Evolutionary conservation across 1,140 invertebrate species (phyloP).

Genomic region (Hyposmocoma kahamanoa): DNA sequence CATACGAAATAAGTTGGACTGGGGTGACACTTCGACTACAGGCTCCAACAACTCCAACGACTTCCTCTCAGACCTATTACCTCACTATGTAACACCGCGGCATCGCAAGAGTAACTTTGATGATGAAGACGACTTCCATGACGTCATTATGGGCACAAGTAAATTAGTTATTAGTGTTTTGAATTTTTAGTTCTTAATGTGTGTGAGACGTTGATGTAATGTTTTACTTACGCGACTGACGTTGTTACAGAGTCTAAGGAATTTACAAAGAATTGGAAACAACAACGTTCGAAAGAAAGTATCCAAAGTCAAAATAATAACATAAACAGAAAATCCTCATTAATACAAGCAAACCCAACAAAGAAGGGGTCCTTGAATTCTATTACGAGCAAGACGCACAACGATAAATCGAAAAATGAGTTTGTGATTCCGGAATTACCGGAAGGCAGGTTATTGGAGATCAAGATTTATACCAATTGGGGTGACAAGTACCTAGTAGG

Average conservation of each 20-base stretch:
- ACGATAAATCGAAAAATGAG: constrained; percentile 39
- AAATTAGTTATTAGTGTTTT: too few relatives aligned
- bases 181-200: too few relatives aligned
- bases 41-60: constrained; percentile 31
- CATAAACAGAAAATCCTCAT: constrained; percentile 11
- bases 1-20: constrained; percentile 36
- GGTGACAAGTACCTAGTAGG: constrained; percentile 89
- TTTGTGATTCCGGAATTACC: constrained; percentile 83
- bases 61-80: constrained; percentile 56
- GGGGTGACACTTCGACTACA: constrained; percentile 35
- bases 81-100: constrained; percentile 60
- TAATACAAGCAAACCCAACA: constrained; percentile 13
- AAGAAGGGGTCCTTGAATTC: constrained; percentile 31
- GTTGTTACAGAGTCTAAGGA: too few relatives aligned
- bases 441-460: constrained; percentile 76
- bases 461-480: constrained; percentile 86
- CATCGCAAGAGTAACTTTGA: constrained; percentile 33
- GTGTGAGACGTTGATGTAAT: too few relatives aligned
- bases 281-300: constrained; percentile 22
- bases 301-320: constrained; percentile 18
- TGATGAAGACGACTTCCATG: constrained; percentile 53
- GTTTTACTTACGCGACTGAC: too few relatives aligned
- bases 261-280: constrained; percentile 33
- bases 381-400: constrained; percentile 20
- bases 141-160: constrained; percentile 55